Evolutionary conservation across 2,888 invertebrate genomes (phyloP).

Genomic region (Teleogryllus oceanicus): DNA sequence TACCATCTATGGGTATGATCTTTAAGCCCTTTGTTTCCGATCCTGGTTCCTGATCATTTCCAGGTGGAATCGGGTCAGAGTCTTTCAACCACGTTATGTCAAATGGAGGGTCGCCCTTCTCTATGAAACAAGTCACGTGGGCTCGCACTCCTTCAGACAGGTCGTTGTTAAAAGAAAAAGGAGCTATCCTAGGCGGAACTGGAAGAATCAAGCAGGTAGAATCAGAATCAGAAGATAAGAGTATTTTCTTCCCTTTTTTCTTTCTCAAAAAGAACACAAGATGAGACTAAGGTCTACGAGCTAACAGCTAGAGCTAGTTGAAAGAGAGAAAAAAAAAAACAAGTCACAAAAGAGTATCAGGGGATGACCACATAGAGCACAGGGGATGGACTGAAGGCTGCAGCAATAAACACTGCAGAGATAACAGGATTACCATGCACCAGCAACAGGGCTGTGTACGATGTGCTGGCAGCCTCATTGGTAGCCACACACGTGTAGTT

Average conservation of each 20-base stretch:
- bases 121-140: constrained; percentile 55
- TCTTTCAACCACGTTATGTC: constrained; percentile 48
- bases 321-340: background rate
- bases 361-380: background rate
- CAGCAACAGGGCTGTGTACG: constrained; percentile 57
- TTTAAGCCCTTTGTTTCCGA: constrained; percentile 11
- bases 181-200: constrained; percentile 43
- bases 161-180: constrained; percentile 41
- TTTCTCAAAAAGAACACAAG: background rate
- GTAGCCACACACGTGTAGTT: constrained; percentile 58
- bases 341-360: constrained; percentile 4
- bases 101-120: constrained; percentile 51
- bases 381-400: constrained; percentile 20
- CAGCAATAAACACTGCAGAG: background rate
- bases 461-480: constrained; percentile 57
- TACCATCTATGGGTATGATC: constrained; percentile 46
- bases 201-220: constrained; percentile 29
- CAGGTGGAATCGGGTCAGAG: constrained; percentile 39
- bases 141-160: constrained; percentile 42
- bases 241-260: background rate
- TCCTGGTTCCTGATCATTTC: constrained; percentile 21
- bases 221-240: constrained; percentile 18
- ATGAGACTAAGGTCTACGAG: constrained; percentile 1
- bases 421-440: constrained; percentile 52
- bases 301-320: background rate